These are phyloP conservation scores for Helleia helle DNA, from an alignment of 2,888 invertebrate species.

Conservation along the genomic window DNA sequence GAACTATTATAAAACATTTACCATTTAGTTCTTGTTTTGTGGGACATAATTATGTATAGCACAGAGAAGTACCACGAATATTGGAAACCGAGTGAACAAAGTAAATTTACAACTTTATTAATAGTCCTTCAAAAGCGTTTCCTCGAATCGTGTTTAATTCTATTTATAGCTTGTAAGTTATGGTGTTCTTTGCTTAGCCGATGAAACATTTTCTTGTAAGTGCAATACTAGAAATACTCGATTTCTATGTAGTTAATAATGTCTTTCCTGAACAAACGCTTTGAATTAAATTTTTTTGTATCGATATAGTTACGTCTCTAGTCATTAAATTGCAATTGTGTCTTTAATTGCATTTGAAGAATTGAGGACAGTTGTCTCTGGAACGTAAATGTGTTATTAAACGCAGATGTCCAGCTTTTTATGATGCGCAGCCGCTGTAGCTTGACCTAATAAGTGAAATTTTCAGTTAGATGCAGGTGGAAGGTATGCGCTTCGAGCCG, in stretches of 20 bases:
- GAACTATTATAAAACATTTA: too few species aligned
- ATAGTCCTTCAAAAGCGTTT: background rate
- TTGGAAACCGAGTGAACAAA: background rate
- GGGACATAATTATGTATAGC: too few species aligned
- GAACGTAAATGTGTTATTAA: conserved; percentile 6
- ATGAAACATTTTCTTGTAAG: conserved; percentile 3
- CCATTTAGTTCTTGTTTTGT: too few species aligned
- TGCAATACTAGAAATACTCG: conserved; percentile 2
- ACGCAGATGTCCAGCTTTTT: conserved; percentile 6
- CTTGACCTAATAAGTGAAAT: too few species aligned
- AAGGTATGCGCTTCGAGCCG: too few species aligned
- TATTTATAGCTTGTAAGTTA: background rate
- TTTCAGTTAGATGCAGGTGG: too few species aligned
- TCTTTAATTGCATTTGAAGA: conserved; percentile 12
- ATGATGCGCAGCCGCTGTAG: background rate
- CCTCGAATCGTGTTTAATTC: background rate
- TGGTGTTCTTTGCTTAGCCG: background rate
- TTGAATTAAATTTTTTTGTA: conserved; percentile 10
- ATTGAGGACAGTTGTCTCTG: conserved; percentile 8
- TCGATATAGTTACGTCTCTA: conserved; percentile 10
- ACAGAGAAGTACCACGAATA: background rate
- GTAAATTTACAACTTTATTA: background rate
- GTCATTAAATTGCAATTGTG: conserved; percentile 10
- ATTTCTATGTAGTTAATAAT: background rate
- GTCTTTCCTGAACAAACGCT: background rate